Evolutionary conservation across 2,113 vertebrate species (phyloP).

Genomic region (Erythrocercus mccallii): DNA sequence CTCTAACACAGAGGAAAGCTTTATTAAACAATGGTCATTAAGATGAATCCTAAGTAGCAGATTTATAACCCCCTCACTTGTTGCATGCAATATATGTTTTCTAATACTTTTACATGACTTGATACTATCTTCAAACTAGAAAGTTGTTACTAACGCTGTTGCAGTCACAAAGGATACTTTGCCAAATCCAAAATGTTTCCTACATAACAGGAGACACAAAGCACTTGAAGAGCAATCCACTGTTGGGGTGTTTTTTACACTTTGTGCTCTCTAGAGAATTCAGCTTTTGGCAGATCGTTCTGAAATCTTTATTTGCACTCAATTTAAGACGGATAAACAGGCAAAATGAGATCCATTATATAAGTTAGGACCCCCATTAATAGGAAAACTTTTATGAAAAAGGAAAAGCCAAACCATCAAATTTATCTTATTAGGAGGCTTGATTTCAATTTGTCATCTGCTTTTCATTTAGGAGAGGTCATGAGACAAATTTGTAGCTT

Average conservation of each 20-base stretch:
- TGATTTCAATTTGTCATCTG: not conserved
- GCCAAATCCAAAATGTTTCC: not conserved
- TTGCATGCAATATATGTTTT: not conserved
- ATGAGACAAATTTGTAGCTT: not conserved
- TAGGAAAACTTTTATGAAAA: not conserved
- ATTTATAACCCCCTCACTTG: not conserved
- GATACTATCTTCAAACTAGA: not conserved
- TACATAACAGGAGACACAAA: not conserved
- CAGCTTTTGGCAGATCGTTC: not conserved
- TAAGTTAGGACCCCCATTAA: not conserved
- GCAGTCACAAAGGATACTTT: not conserved
- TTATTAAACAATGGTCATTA: not conserved
- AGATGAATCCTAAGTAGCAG: not conserved
- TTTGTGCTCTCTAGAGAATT: not conserved
- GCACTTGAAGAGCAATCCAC: not conserved
- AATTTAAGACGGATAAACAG: not conserved
- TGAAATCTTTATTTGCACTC: not conserved
- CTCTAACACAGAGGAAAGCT: not conserved
- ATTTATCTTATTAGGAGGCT: accelerated
- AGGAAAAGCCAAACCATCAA: not conserved
- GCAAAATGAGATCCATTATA: not conserved
- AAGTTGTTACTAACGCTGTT: not conserved
- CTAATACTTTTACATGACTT: not conserved
- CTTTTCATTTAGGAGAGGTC: not conserved
- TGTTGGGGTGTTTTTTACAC: accelerated